Evolutionary conservation across 1,140 invertebrate genomes (phyloP).

Genomic region (Lepidotrigona ventralis): DNA sequence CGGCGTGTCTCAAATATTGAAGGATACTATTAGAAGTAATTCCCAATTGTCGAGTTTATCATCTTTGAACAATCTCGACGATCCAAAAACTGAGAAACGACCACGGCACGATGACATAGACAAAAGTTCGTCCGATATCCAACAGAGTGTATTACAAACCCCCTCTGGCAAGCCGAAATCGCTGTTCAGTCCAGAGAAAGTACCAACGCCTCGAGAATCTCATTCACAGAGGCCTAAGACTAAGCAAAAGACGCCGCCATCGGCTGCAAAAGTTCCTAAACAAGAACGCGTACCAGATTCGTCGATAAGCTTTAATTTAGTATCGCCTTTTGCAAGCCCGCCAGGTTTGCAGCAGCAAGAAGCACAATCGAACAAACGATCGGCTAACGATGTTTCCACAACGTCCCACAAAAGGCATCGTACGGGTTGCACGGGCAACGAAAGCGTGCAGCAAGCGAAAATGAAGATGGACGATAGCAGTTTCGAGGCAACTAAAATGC

Average conservation of each 20-base stretch:
- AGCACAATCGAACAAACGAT: slow-evolving; percentile 33
- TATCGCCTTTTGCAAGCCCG: slow-evolving; percentile 66
- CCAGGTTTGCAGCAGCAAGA: slow-evolving; percentile 60
- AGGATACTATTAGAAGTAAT: slow-evolving; percentile 72
- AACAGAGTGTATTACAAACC: slow-evolving; percentile 52
- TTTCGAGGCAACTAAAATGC: slow-evolving; percentile 66
- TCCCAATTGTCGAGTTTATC: slow-evolving; percentile 54
- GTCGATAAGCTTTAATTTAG: slow-evolving; percentile 60
- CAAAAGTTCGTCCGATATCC: slow-evolving; percentile 38
- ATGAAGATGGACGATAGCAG: slow-evolving; percentile 64
- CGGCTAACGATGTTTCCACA: slow-evolving; percentile 46
- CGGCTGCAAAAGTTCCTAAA: slow-evolving; percentile 63
- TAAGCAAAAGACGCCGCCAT: slow-evolving; percentile 71
- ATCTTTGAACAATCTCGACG: slow-evolving; percentile 64
- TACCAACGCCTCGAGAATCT: slow-evolving; percentile 63
- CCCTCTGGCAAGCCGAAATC: slow-evolving; percentile 70
- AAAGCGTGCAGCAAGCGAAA: slow-evolving; percentile 74
- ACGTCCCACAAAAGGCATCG: slow-evolving; percentile 63
- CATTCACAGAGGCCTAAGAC: slow-evolving; percentile 68
- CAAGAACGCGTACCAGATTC: slow-evolving; percentile 61
- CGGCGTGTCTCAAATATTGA: slow-evolving; percentile 66
- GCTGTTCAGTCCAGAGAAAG: slow-evolving; percentile 81
- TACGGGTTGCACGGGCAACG: slow-evolving; percentile 68
- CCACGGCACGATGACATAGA: slow-evolving; percentile 52
- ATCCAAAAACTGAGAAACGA: slow-evolving; percentile 66